Conservation (phyloP, 1,140 invertebrate genomes). For the Dufourea novaeangliae region DNA sequence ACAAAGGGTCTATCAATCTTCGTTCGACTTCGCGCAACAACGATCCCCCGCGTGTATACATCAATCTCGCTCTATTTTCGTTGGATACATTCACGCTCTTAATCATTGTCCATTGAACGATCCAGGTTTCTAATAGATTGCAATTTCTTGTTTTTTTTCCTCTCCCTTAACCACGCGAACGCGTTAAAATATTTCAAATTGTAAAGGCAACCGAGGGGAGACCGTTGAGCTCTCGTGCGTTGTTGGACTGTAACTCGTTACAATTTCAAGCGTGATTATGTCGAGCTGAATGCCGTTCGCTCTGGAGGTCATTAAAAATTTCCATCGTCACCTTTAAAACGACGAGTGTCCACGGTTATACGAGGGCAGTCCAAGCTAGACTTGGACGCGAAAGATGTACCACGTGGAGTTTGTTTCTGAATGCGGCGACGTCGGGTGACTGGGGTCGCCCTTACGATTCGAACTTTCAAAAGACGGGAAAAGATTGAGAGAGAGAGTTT, state of each 20-base stretch:
- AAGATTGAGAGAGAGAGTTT: no score
- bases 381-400: constrained; percentile 10
- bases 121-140: not conserved
- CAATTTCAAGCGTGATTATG: constrained; percentile 26
- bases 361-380: not conserved
- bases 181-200: not conserved
- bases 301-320: constrained; percentile 37
- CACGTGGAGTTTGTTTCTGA: constrained; percentile 29
- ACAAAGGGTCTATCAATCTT: not conserved
- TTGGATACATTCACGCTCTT: not conserved
- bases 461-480: constrained; percentile 51
- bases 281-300: not conserved
- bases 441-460: constrained; percentile 14
- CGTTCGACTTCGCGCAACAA: not conserved
- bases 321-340: not conserved
- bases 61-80: constrained; percentile 9
- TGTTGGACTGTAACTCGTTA: constrained; percentile 19
- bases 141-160: not conserved
- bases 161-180: not conserved
- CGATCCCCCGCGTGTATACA: not conserved
- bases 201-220: not conserved
- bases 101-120: not conserved
- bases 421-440: not conserved
- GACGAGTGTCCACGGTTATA: constrained; percentile 30
- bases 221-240: not conserved